Evolutionary conservation across 64 coral and sea anemone species (phyloP), one percentile per base, ranked within the genome.

Genomic region (Pachyseris speciosa): DNA sequence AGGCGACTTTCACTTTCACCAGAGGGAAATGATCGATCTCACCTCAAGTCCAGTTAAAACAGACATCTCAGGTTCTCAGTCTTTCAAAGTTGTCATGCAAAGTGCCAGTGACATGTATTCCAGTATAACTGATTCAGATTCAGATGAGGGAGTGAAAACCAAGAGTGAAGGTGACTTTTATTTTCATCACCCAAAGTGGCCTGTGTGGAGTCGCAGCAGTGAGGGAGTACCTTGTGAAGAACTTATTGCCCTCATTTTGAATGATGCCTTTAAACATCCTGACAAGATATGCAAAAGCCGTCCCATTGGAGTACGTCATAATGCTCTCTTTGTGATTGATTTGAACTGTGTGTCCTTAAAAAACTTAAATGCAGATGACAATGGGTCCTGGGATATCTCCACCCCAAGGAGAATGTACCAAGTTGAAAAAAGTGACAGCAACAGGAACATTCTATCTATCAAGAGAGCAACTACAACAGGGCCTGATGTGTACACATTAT

Each of bases 341-440:
- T 60, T 83, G 33, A 60, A 83, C 55, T 55, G 52, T 36, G 79
- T 83, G 52, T 12, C 34, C 20, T 33, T 30, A 22, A 65, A 83
- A 37, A 60, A 83, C 53, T 83, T 83, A 57, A 83, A 11, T 20
- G 79, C 81, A 11, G 81, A 84, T 45, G 60, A 83, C 53, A 63
- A 63, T 83, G 79, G 80, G 29, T 34, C 33, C 0, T 84, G 60
- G 85, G 74, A 90, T 28, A 80, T 55, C 25, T 79, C 28, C 73
- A 68, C 33, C 32, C 87, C 74, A 67, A 64, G 87, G 42, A 66
- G 74, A 66, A 68, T 65, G 72, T 90, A 45, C 74, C 28, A 30
- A 37, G 60, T 80, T 25, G 17, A 78, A 80, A 69, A 51, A 67
- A 9, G 64, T 79, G 20, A 29, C 64, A 63, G 39, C 15, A 83